Evolutionary conservation across 2,888 invertebrate species (phyloP), one percentile per base, ranked within the genome.

Genomic region (Fragum sueziense): DNA sequence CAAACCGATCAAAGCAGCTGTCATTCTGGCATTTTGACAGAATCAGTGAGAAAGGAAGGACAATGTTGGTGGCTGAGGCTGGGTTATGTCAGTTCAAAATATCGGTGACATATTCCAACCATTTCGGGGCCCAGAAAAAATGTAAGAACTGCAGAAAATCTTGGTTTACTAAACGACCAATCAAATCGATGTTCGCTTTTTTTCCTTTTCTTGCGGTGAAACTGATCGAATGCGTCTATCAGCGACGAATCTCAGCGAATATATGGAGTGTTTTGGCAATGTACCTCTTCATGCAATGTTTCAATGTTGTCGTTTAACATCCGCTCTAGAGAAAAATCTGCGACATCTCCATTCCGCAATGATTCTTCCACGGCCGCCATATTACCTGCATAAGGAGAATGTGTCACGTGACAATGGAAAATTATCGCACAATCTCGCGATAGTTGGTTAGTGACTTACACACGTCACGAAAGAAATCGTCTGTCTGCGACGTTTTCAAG

Each of bases 301-400:
- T 86, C 87, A 79, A 86, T 85, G 37, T 80, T 84, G 59, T 89
- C 90, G 73, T 88, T 88, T 57, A 86, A 88, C 73, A 84, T 87
- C 77, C 86, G 87, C 54, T 84, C 87, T 82, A 88, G 82, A 33
- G 85, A 73, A 79, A 88, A 87, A 84, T 88, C 88, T 79, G 89
- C 77, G 79, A 90, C 88, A 82, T 89, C 91, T 82, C 90, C 90
- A 87, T 90, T 90, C 86, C 88, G 86, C 75, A 82, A 71, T 70
- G 85, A 85, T 77, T 88, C 87, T 75, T 89, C 86, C 62, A 90
- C 89, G 85, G 89, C 90, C 89, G 90, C 91, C 91, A 91, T 91
- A 87, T 89, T 90, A 89, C 87, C 88, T 88, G 86, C 88, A 89
- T 86, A 84, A 87, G 85, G 85, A 88, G 86, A 84, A 76, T 80